Evolutionary conservation across 2,797 vertebrate genomes (phyloP), one percentile per base, ranked within the genome.

Genomic region (Schizopygopsis pylzovi): DNA sequence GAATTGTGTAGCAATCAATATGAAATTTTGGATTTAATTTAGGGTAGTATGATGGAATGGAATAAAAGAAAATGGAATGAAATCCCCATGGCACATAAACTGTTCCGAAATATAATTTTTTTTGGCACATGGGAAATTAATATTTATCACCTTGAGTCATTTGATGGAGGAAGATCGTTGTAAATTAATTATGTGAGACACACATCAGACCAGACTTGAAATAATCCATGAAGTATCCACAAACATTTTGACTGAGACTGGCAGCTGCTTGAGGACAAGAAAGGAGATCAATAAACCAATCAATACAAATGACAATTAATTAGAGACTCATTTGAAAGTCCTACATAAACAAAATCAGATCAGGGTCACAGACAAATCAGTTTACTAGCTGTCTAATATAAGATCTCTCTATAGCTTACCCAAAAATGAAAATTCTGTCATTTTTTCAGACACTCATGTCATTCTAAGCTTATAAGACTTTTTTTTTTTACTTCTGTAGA

Each of bases 171-270:
- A 39, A 1, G 82, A 59, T 41, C 20, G 20, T 65, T 28, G 43
- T 67, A 37, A 72, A 76, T 49, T 65, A 15, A 39, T 76, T 65
- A 5, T 39, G 22, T 65, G 13, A 77, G 6, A 65, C 72, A 67
- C 20, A 76, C 33, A 67, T 49, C 59, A 83, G 25, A 47, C 25
- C 25, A 47, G 54, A 73, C 68, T 47, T 73, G 54, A 82, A 83
- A 83, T 75, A 56, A 37, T 63, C n/a, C n/a, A n/a, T n/a, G 65
- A 77, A 67, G 75, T 33, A 52, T 78, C 47, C 39, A 56, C 65
- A 70, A 70, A 79, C 73, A 68, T 68, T 77, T 85, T 47, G 39
- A 18, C 25, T 28, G 25, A 80, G 67, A 71, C n/a, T 56, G 47
- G 68, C 12, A 63, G 8, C 6, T 63, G 41, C 39, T 61, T 37